Evolutionary conservation across 2,888 invertebrate species (phyloP).

Genomic region (Nyleta sp.): DNA sequence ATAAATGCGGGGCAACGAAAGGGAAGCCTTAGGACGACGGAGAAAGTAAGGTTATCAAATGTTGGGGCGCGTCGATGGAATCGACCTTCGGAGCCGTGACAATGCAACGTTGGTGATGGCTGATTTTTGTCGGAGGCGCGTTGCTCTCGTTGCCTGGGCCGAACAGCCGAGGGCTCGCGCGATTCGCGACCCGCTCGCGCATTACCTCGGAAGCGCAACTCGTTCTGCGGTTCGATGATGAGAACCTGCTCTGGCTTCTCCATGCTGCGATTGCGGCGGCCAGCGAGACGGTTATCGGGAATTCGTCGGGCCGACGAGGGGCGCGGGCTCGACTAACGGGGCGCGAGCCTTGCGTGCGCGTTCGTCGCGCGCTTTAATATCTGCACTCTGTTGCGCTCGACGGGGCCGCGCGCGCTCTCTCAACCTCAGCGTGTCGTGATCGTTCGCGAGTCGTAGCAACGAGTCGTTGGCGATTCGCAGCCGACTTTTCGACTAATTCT

Average conservation of each 20-base stretch:
- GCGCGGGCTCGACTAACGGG: constrained; percentile 2
- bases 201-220: constrained; percentile 94
- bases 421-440: no score
- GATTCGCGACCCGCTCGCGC: no score
- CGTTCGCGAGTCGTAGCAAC: background rate
- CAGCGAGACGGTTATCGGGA: background rate
- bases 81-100: constrained; percentile 38
- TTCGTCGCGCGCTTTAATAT: no score
- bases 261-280: constrained; percentile 81
- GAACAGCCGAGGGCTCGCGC: no score
- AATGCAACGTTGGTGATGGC: constrained; percentile 36
- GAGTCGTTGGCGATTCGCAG: constrained; percentile 21
- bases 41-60: constrained; percentile 27
- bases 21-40: background rate
- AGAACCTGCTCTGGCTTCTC: constrained; percentile 91
- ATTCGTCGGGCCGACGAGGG: background rate
- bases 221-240: constrained; percentile 93
- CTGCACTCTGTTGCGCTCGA: no score
- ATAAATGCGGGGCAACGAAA: background rate
- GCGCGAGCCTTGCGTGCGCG: background rate
- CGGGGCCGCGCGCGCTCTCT: no score
- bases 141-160: no score
- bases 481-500: constrained; percentile 31
- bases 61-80: background rate
- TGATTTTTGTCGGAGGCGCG: no score